phyloP scores from a whole-genome alignment of 1,140 invertebrate species.

The Bicyclus anynana region DNA sequence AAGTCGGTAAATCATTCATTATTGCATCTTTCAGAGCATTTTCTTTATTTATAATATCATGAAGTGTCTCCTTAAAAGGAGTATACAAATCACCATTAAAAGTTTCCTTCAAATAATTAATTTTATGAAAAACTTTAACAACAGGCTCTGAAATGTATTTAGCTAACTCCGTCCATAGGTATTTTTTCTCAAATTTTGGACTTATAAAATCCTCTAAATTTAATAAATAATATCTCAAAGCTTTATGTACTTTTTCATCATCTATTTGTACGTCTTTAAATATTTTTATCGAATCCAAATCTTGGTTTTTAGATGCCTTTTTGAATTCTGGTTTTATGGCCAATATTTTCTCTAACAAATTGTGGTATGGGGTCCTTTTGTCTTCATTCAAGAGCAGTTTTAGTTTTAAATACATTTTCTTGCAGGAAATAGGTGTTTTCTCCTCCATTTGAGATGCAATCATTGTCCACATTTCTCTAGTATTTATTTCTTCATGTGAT shows the following conservation, averaged over 20 bases:
- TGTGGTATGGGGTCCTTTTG: constrained; percentile 37
- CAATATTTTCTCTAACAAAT: constrained; percentile 46
- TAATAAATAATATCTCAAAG: constrained; percentile 52
- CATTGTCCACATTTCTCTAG: constrained; percentile 59
- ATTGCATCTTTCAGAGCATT: constrained; percentile 34
- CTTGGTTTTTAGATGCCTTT: constrained; percentile 30
- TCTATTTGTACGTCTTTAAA: constrained; percentile 48
- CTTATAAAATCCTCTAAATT: constrained; percentile 60
- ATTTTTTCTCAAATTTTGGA: constrained; percentile 58
- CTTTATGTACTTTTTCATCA: constrained; percentile 44
- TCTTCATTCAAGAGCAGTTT: constrained; percentile 28
- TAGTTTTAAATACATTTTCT: constrained; percentile 52
- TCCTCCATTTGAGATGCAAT: constrained; percentile 47
- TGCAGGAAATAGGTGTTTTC: constrained; percentile 48
- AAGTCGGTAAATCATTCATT: constrained; percentile 22
- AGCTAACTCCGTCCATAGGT: constrained; percentile 56
- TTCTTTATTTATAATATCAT: constrained; percentile 54
- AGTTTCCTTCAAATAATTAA: constrained; percentile 57
- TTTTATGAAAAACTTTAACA: constrained; percentile 50
- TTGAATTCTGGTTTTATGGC: constrained; percentile 45
- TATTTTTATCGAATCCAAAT: constrained; percentile 33
- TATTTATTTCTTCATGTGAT: constrained; percentile 42
- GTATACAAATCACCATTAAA: constrained; percentile 36
- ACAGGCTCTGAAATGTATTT: constrained; percentile 47
- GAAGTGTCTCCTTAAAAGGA: constrained; percentile 43